Conservation (phyloP, 2,113 vertebrate species). For the Vanacampus margaritifer region DNA sequence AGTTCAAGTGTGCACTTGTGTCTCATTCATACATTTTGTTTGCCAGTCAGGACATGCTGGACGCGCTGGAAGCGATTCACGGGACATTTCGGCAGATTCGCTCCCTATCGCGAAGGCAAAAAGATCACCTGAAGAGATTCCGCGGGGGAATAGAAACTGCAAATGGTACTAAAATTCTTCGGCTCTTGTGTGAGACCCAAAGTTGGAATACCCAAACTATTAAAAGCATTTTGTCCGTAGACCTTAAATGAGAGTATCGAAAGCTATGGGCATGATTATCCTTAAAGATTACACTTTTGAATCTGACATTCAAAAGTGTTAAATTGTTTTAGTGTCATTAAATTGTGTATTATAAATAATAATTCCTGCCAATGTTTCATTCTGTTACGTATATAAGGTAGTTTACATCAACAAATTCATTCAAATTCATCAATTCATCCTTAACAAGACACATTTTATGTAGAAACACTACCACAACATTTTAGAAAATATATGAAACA, state of each 20-base stretch:
- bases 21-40: slow-evolving; percentile 35
- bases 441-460: no score
- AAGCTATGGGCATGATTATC: neutral
- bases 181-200: slow-evolving; percentile 2
- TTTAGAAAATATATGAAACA: no score
- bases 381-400: no score
- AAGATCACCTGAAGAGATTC: slow-evolving; percentile 88
- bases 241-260: neutral
- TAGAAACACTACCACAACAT: no score
- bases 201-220: neutral
- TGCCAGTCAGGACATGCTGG: slow-evolving; percentile 83
- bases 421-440: no score
- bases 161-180: slow-evolving; percentile 76
- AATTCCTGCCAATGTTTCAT: no score
- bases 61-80: slow-evolving; percentile 84
- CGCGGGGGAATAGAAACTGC: slow-evolving; percentile 78
- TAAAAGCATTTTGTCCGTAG: neutral
- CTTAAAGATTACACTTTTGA: no score
- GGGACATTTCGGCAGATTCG: slow-evolving; percentile 89
- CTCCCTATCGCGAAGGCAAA: slow-evolving; percentile 85
- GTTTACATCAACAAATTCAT: no score
- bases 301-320: no score
- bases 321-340: no score
- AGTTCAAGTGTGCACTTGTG: slow-evolving; percentile 3
- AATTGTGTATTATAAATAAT: no score